Evolutionary conservation across 1,140 invertebrate genomes (phyloP).

Genomic region (Eciton burchellii): DNA sequence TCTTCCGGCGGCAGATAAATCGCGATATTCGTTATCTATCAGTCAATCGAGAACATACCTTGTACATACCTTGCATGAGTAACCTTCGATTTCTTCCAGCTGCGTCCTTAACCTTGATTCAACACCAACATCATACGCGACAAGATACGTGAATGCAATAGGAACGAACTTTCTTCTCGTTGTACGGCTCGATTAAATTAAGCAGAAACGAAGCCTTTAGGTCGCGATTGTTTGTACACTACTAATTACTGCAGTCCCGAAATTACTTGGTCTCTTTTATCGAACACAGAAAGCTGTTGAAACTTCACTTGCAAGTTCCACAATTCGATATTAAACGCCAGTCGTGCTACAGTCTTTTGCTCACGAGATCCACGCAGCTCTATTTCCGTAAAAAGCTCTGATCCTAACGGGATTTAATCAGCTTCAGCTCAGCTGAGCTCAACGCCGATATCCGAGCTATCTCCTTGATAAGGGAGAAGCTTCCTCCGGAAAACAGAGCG

Average conservation of each 20-base stretch:
- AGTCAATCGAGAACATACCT: conserved; percentile 25
- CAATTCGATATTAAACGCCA: background rate
- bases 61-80: conserved; percentile 60
- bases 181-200: background rate
- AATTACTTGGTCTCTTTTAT: background rate
- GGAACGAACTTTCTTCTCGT: conserved; percentile 2
- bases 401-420: too few relatives aligned
- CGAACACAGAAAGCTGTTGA: background rate
- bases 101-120: conserved; percentile 66
- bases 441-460: too few relatives aligned
- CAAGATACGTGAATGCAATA: background rate
- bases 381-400: background rate
- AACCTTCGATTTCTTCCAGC: conserved; percentile 41
- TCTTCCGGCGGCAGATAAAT: conserved; percentile 6
- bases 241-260: background rate
- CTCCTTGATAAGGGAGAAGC: too few relatives aligned
- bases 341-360: background rate
- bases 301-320: background rate
- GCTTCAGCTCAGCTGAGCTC: too few relatives aligned
- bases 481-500: too few relatives aligned
- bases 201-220: background rate
- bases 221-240: too few relatives aligned
- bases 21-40: background rate
- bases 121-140: background rate
- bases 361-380: background rate